Base-by-base conservation (phyloP, 2,797 vertebrate genomes). In the Enteromius anoplus region DNA sequence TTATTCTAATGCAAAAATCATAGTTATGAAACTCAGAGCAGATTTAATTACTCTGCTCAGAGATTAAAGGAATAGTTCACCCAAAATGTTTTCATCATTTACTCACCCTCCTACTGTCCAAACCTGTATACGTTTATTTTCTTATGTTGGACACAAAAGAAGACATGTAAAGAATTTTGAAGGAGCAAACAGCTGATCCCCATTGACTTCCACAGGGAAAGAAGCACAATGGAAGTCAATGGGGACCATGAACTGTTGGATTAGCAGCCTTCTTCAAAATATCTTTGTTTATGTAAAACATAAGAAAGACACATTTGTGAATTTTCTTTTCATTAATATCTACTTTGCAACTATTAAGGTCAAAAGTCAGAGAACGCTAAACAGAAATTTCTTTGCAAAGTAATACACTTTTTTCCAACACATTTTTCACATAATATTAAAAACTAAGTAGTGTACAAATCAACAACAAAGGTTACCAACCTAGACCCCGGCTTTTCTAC, bases 11-110 rank as follows among this genome's bases (percentile, higher is more conserved):
- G 32, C n/a, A 82, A 75, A 45, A 66, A 42, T 26, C 37, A 21
- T 40, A 17, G 9, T 55, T 42, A 66, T 66, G 29, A 49, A 26
- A 82, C 55, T 66, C 34, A 66, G 5, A 66, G 71, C 47, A 66
- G 47, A 40, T 26, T 9, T 0, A 15, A 75, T 66, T 17, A 65
- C 32, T 80, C 4, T 40, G 34, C 23, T 55, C n/a, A 21, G 32
- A 19, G 49, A 29, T 80, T 17, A 47, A 64, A 64, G 6, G 26
- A 64, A 32, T 8, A 64, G 60, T 32, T 32, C 14, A 64, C 60
- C 14, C 26, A 32, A 64, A 32, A 60, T 60, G 1, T 58, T 23
- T 12, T 6, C 2, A 15, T 64, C 6, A 64, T 64, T 17, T 32
- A 32, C 14, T 64, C 26, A 29, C 26, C 60, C 26, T 29, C 26